phyloP scores from a whole-genome alignment of 1,140 invertebrate genomes.

The Parapsyche elsis region DNA sequence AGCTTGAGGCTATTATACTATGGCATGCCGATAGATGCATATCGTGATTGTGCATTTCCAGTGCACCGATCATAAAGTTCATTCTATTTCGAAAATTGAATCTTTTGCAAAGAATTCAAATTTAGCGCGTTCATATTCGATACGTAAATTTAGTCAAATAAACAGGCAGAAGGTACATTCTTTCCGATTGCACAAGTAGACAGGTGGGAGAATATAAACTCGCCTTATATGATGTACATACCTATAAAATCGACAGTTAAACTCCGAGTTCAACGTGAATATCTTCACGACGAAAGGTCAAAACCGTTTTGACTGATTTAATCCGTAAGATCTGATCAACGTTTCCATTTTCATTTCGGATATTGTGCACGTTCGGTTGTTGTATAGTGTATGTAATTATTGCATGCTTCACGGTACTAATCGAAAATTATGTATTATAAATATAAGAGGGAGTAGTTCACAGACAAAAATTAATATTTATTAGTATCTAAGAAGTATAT shows the following conservation, averaged over 20 bases:
- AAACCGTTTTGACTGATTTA: constrained; percentile 17
- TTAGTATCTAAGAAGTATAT: too few relatives aligned
- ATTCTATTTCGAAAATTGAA: not conserved
- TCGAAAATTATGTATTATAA: not conserved
- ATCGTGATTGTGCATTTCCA: not conserved
- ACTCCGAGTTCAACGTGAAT: not conserved
- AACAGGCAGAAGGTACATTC: not conserved
- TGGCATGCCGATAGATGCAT: not conserved
- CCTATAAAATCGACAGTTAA: not conserved
- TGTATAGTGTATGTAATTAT: not conserved
- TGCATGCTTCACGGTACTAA: not conserved
- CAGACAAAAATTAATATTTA: too few relatives aligned
- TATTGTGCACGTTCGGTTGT: not conserved
- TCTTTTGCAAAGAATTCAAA: not conserved
- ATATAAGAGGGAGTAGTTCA: too few relatives aligned
- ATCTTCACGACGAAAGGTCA: constrained; percentile 1
- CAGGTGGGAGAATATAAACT: too few relatives aligned
- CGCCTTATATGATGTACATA: too few relatives aligned
- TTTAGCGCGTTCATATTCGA: not conserved
- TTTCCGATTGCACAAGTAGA: not conserved
- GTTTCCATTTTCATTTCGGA: not conserved
- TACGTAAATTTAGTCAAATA: not conserved
- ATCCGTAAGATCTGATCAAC: not conserved
- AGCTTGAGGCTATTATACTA: not conserved
- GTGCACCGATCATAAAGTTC: not conserved